These are phyloP conservation scores for Melopsittacus undulatus DNA, from an alignment of 2,797 vertebrate genomes.

Conservation along the genomic window DNA sequence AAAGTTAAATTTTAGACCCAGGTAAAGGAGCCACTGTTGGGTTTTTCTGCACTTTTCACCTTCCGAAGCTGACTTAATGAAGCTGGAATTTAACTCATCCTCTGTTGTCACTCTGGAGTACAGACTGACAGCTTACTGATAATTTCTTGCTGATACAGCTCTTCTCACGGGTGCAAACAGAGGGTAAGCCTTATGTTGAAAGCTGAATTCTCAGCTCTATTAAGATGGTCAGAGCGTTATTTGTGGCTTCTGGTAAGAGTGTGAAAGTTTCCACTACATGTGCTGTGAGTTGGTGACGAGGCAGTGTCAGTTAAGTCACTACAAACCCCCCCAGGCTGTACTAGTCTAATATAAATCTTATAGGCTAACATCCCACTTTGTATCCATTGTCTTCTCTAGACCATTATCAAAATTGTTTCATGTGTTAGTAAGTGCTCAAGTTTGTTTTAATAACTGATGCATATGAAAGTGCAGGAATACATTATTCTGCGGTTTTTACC, in stretches of 20 bases:
- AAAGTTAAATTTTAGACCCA: background rate
- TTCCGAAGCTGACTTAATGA: background rate
- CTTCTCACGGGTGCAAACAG: background rate
- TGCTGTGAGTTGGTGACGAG: background rate
- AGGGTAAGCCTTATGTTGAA: background rate
- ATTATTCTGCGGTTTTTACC: background rate
- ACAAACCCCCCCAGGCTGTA: background rate
- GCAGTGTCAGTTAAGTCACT: background rate
- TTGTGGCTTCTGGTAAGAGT: background rate
- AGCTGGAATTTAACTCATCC: background rate
- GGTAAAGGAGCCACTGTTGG: background rate
- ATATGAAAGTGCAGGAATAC: background rate
- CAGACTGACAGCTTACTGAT: background rate
- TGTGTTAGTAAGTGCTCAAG: background rate
- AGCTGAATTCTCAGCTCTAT: background rate
- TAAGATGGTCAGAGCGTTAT: background rate
- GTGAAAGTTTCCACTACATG: background rate
- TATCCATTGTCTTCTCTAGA: background rate
- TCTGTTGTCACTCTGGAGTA: background rate
- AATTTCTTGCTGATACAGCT: background rate
- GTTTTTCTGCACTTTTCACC: background rate
- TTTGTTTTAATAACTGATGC: background rate
- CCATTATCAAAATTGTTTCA: rapidly evolving
- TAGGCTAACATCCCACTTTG: background rate
- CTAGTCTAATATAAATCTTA: background rate